Evolutionary conservation across 2,888 invertebrate genomes (phyloP).

Genomic region (Unio pictorum): DNA sequence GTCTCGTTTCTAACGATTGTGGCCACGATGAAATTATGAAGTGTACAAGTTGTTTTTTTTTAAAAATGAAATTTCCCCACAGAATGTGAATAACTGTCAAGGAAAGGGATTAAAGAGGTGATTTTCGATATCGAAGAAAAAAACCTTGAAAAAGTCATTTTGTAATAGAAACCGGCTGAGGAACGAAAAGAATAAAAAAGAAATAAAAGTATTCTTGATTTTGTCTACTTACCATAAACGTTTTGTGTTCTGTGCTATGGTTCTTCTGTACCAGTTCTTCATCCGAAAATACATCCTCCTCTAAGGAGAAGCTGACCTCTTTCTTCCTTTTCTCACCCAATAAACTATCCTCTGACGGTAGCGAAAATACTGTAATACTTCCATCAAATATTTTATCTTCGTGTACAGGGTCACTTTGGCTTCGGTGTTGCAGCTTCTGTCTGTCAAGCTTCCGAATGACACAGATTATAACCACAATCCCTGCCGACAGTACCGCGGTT

Average conservation of each 20-base stretch:
- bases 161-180: too few species aligned
- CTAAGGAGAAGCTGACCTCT: conserved; percentile 36
- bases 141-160: too few species aligned
- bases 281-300: conserved; percentile 38
- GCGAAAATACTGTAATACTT: conserved; percentile 36
- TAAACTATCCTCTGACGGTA: conserved; percentile 37
- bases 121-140: too few species aligned
- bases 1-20: too few species aligned
- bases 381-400: conserved; percentile 30
- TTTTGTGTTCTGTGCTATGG: conserved; percentile 20
- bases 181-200: too few species aligned
- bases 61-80: too few species aligned
- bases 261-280: conserved; percentile 34
- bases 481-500: conserved; percentile 36
- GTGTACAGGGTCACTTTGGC: conserved; percentile 11
- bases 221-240: conserved; percentile 30
- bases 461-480: conserved; percentile 41
- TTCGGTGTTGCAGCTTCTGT: conserved; percentile 17
- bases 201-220: too few species aligned
- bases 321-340: conserved; percentile 32
- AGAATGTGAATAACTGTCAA: too few species aligned
- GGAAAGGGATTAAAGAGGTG: too few species aligned
- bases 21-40: too few species aligned
- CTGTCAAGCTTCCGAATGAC: conserved; percentile 39
- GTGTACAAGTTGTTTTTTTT: too few species aligned